Evolutionary conservation across 2,797 vertebrate genomes (phyloP).

Genomic region (Telmatherina bonti): DNA sequence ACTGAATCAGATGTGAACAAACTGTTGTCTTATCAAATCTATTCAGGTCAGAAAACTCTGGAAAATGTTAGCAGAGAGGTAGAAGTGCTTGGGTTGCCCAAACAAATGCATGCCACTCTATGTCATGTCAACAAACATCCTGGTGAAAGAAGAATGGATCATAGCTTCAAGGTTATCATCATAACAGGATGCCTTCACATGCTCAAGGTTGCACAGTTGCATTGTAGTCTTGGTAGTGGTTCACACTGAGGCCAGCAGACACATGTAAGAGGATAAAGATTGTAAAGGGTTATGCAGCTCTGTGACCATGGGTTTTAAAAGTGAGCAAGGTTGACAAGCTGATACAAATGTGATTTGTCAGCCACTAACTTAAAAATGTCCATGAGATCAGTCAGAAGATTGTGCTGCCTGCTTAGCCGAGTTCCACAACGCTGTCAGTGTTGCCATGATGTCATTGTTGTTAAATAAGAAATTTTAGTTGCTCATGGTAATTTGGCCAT

Average conservation of each 20-base stretch:
- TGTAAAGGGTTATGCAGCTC: constrained; percentile 7
- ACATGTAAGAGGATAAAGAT: constrained; percentile 41
- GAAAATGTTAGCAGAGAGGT: not conserved
- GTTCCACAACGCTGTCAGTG: not conserved
- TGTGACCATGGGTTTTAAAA: constrained; percentile 8
- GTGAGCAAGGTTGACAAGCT: constrained; percentile 11
- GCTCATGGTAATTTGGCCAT: too few relatives aligned
- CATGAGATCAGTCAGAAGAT: not conserved
- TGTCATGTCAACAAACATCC: not conserved
- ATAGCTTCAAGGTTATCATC: not conserved
- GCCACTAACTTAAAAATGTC: not conserved
- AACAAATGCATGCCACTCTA: not conserved
- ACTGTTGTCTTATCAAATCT: not conserved
- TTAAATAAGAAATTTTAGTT: too few relatives aligned
- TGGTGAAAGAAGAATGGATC: not conserved
- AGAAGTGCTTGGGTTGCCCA: not conserved
- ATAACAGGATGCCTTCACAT: not conserved
- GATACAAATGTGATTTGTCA: not conserved
- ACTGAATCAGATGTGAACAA: not conserved
- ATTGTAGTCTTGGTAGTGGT: not conserved
- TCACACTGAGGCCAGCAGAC: constrained; percentile 13
- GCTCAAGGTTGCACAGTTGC: not conserved
- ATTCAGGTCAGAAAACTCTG: not conserved
- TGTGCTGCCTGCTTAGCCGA: not conserved
- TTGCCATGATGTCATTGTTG: not conserved